Conservation (phyloP, 2,797 vertebrate genomes). For the Alectoris magna region DNA sequence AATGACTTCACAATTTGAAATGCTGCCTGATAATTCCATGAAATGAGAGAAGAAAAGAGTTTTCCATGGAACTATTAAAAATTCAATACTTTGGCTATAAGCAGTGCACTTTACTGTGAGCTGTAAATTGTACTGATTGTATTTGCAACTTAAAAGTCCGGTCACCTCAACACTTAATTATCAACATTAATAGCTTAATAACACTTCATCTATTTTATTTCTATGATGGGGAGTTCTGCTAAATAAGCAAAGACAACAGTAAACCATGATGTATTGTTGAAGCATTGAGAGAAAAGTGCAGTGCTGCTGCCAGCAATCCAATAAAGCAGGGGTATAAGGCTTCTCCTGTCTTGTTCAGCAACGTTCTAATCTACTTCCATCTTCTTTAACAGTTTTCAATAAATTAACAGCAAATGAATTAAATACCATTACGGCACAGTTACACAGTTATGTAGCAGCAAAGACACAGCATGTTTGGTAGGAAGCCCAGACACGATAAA, state of each 20-base stretch:
- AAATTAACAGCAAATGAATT: background rate
- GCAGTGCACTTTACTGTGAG: background rate
- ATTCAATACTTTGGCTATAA: slow-evolving; percentile 36
- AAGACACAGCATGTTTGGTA: background rate
- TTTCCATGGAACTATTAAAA: slow-evolving; percentile 28
- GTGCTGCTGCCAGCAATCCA: background rate
- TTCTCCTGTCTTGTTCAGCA: background rate
- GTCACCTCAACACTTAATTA: background rate
- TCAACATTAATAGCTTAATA: background rate
- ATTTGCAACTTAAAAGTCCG: slow-evolving; percentile 1
- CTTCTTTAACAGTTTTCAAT: background rate
- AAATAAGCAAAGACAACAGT: background rate
- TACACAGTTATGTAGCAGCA: background rate
- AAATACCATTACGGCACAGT: background rate
- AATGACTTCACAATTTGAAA: background rate
- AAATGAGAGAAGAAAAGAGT: background rate
- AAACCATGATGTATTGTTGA: background rate
- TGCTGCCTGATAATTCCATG: background rate
- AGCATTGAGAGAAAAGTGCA: background rate
- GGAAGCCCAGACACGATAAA: background rate
- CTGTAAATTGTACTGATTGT: background rate
- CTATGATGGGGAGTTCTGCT: background rate
- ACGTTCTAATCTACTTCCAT: background rate
- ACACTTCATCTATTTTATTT: background rate
- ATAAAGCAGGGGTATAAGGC: background rate